A percentile compares a stretch with the other conserved stretches of the same genome.
phyloP scores from a whole-genome alignment of 2,797 vertebrate species.

The Falco columbarius region DNA sequence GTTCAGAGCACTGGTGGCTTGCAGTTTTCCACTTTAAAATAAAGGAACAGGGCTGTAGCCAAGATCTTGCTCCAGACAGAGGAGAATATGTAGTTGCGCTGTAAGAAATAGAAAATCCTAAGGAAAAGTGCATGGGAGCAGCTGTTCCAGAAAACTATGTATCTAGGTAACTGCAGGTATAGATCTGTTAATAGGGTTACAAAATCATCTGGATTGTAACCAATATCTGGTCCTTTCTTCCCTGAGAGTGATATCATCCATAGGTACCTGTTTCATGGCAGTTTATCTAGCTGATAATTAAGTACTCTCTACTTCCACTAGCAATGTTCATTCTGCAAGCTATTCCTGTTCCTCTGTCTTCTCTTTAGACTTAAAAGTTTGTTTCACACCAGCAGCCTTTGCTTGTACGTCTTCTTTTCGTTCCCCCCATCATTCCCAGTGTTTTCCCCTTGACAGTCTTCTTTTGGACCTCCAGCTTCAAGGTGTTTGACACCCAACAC shows the following conservation, averaged over 20 bases:
- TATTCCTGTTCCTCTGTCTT: not conserved
- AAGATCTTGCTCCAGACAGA: not conserved
- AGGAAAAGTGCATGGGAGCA: not conserved
- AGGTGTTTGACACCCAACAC: not conserved
- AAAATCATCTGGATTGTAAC: not conserved
- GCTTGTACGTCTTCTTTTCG: not conserved
- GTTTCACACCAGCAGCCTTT: not conserved
- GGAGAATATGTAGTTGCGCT: not conserved
- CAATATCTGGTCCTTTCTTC: not conserved
- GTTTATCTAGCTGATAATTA: not conserved
- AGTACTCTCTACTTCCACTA: not conserved
- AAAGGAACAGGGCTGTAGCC: not conserved
- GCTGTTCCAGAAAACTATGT: not conserved
- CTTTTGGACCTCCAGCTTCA: not conserved
- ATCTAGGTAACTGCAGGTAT: not conserved
- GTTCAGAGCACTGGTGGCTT: not conserved
- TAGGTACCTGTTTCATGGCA: not conserved
- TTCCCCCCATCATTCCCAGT: not conserved
- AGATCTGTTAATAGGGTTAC: not conserved
- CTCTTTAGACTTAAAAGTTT: not conserved
- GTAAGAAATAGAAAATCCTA: not conserved
- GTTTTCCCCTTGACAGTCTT: not conserved
- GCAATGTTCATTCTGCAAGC: not conserved
- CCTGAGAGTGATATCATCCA: not conserved
- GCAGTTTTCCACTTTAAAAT: not conserved